These are phyloP conservation scores for Xestia rhomboidea DNA, from an alignment of 2,888 invertebrate species.

Conservation along the genomic window DNA sequence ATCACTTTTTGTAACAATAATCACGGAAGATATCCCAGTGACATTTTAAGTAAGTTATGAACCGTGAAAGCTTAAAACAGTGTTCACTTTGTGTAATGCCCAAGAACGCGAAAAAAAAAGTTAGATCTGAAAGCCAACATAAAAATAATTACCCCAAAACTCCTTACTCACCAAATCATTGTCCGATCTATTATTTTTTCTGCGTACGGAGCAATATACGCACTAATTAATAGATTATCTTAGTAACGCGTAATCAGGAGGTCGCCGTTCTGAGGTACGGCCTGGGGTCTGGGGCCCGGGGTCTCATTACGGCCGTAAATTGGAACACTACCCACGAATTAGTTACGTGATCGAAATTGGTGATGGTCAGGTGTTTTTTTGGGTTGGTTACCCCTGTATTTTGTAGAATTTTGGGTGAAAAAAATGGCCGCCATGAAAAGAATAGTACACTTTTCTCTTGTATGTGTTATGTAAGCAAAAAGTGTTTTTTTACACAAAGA, in stretches of 20 bases:
- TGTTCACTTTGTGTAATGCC: background rate
- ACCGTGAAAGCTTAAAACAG: no score
- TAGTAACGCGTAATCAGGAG: conserved; percentile 50
- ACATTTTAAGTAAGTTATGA: no score
- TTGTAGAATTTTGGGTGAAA: background rate
- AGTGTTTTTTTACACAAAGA: no score
- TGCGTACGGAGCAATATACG: conserved; percentile 42
- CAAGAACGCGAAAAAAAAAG: background rate
- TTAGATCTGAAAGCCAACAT: conserved; percentile 2
- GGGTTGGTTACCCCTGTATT: background rate
- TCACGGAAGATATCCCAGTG: no score
- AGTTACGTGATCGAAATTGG: conserved; percentile 56
- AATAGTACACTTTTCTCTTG: no score
- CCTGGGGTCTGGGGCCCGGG: background rate
- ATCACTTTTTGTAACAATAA: background rate
- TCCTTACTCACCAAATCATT: conserved; percentile 33
- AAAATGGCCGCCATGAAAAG: no score
- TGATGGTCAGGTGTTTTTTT: conserved; percentile 28
- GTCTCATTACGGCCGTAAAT: conserved; percentile 57
- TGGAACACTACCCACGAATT: conserved; percentile 50
- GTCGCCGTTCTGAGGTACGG: conserved; percentile 39
- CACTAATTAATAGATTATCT: conserved; percentile 59
- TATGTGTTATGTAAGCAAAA: no score
- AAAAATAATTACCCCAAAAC: conserved; percentile 4
- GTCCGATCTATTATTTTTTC: conserved; percentile 42